phyloP scores from a whole-genome alignment of 2,113 vertebrate species.

The Scomber colias region DNA sequence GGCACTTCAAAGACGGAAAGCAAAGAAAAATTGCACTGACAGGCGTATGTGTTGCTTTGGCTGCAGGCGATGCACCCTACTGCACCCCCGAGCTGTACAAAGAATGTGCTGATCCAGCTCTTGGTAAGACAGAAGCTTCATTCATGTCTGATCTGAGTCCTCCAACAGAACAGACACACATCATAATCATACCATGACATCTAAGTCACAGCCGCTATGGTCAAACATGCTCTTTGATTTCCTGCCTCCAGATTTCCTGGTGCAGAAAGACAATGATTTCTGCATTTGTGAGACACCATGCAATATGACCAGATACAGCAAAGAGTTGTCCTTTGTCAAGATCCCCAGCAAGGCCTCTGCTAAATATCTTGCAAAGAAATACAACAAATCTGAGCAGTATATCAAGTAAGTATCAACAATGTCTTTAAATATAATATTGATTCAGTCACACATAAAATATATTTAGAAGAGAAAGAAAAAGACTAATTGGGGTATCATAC shows the following conservation, averaged over 20 bases:
- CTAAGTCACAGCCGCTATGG: neutral
- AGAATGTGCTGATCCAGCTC: constrained; percentile 96
- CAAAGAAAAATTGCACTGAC: neutral
- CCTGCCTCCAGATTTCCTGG: constrained; percentile 90
- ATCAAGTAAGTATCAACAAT: constrained; percentile 88
- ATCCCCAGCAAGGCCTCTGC: constrained; percentile 99
- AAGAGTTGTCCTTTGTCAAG: constrained; percentile 99
- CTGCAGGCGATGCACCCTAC: constrained; percentile 93
- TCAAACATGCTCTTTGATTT: constrained; percentile 45
- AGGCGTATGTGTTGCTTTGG: constrained; percentile 41
- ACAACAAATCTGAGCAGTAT: constrained; percentile 98
- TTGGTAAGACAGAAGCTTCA: constrained; percentile 87
- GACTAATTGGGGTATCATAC: no score
- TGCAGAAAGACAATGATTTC: constrained; percentile 96
- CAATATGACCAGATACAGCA: constrained; percentile 96
- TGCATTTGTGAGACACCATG: constrained; percentile 97
- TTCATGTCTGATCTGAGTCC: constrained; percentile 19
- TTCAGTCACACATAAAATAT: no score
- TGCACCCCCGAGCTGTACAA: constrained; percentile 98
- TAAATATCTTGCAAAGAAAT: constrained; percentile 98
- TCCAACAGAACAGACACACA: constrained; percentile 28
- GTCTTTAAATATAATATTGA: no score
- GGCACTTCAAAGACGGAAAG: neutral
- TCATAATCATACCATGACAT: neutral
- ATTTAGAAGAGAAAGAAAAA: no score